Conservation (phyloP, 2,113 vertebrate genomes). For the Pogonocichla stellata region DNA sequence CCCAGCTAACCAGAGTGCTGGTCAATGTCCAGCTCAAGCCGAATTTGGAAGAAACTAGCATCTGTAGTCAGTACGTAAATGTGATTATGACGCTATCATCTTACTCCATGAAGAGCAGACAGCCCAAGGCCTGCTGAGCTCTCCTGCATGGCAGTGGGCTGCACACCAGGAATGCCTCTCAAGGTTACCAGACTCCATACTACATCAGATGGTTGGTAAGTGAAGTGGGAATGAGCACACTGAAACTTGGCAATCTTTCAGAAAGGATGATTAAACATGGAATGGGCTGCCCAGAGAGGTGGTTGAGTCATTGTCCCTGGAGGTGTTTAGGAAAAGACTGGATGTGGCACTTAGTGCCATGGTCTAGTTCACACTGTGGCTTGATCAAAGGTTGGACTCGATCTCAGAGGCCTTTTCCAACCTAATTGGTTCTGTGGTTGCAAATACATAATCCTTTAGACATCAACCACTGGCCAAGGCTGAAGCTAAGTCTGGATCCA, state of each 20-base stretch:
- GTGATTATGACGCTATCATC: no score
- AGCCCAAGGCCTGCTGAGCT: not conserved
- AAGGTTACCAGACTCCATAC: not conserved
- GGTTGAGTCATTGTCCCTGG: not conserved
- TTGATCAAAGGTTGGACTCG: not conserved
- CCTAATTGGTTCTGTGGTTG: not conserved
- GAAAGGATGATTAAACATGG: not conserved
- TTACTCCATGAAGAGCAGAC: not conserved
- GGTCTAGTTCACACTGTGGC: not conserved
- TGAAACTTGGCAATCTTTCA: not conserved
- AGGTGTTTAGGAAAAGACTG: not conserved
- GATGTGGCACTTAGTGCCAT: not conserved
- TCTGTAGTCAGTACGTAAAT: not conserved
- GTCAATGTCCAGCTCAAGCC: not conserved
- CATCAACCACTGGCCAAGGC: not conserved
- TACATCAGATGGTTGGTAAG: not conserved
- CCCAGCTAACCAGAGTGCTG: not conserved
- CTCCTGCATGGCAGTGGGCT: not conserved
- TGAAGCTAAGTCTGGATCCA: not conserved
- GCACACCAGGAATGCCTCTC: not conserved
- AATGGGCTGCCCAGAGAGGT: not conserved
- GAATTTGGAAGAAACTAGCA: not conserved
- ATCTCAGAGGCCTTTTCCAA: not conserved
- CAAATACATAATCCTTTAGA: not conserved
- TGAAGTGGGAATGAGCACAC: not conserved